phyloP scores from a whole-genome alignment of 2,797 vertebrate species.

The Oreortyx pictus region DNA sequence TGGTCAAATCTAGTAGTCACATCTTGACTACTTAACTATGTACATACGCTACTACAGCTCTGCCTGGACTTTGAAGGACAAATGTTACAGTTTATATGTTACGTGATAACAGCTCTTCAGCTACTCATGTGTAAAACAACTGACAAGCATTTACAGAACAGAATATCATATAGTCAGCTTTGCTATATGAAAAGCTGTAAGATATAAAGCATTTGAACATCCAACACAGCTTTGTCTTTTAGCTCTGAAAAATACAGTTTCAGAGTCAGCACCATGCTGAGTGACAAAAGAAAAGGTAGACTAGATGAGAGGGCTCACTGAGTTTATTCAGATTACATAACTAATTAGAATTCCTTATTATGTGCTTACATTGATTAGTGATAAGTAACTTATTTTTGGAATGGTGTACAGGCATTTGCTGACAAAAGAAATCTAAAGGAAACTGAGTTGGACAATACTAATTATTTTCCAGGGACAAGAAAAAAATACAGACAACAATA shows the following conservation, averaged over 20 bases:
- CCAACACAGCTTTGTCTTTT: neutral
- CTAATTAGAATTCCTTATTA: neutral
- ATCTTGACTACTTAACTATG: neutral
- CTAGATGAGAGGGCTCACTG: neutral
- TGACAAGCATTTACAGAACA: neutral
- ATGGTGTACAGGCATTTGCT: neutral
- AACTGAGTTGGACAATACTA: neutral
- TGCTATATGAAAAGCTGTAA: neutral
- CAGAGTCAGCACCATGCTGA: neutral
- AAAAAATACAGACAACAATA: fast-evolving
- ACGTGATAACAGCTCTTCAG: neutral
- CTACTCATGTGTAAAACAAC: neutral
- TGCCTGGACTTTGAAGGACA: neutral
- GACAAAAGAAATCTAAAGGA: neutral
- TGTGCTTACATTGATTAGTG: neutral
- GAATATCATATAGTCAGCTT: neutral
- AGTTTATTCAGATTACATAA: neutral
- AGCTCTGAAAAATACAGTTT: neutral
- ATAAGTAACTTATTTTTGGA: neutral
- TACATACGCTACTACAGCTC: neutral
- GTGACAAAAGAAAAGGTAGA: neutral
- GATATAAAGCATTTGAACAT: neutral
- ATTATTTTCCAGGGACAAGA: neutral
- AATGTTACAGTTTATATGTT: neutral
- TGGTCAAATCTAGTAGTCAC: too few relatives aligned